Evolutionary conservation across 2,888 invertebrate species (phyloP).

Genomic region (Pantelozetes paolii): DNA sequence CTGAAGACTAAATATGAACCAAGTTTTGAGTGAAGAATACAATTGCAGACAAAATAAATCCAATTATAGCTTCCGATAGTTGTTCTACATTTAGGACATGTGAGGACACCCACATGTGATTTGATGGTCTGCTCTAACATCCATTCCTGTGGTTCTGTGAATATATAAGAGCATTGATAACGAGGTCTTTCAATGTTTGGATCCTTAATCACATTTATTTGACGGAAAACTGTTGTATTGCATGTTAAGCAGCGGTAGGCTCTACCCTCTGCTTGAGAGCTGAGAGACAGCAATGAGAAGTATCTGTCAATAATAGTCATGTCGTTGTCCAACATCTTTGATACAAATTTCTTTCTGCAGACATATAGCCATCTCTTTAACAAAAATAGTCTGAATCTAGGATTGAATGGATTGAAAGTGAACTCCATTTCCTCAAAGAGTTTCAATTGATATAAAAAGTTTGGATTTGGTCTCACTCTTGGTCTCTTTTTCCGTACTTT

Average conservation of each 20-base stretch:
- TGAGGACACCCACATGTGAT: neutral
- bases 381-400: neutral
- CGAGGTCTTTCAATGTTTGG: neutral
- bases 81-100: neutral
- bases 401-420: neutral
- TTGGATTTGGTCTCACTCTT: neutral
- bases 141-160: neutral
- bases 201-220: neutral
- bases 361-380: neutral
- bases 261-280: neutral
- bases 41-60: neutral
- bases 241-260: neutral
- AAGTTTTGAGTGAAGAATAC: neutral
- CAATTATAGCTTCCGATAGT: neutral
- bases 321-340: neutral
- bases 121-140: neutral
- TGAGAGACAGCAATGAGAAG: neutral
- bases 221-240: neutral
- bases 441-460: neutral
- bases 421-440: neutral
- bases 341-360: neutral
- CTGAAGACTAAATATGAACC: neutral
- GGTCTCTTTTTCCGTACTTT: neutral
- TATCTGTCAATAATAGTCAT: slow-evolving; percentile 5
- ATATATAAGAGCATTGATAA: neutral